Evolutionary conservation across 1,140 invertebrate species (phyloP), one percentile per base, ranked within the genome.

Genomic region (Doryteuthis pealeii): DNA sequence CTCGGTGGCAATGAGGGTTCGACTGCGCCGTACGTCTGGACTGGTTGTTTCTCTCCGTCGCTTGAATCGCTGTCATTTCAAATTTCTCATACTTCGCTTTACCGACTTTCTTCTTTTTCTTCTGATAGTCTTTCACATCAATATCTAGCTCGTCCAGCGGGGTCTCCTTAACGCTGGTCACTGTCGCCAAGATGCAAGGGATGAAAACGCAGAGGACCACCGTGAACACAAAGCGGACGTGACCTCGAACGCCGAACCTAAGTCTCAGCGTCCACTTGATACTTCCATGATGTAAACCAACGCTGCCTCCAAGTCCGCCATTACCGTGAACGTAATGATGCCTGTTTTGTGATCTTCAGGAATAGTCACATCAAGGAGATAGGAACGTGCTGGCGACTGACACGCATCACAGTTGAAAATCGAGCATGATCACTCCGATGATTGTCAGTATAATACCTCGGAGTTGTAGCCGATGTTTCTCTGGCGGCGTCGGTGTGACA

Each of bases 321-420:
- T 97, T 74, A 98, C 92, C 0, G 96, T 98, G 81, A 99, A 98
- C 1, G 95, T 97, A 77, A 95, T 97, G 1, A 99, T 88, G 0
- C 97, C 96, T 79, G 91, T 91, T 0, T 95, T 93, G 84, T 98
- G 96, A 85, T 98, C 96, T 89, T 96, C 95, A 92, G 95, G 93
- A 77, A 96, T 87, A 58, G 94, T 96, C 22, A 98, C 93, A 84
- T 98, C 97, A 14, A 98, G 90, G 0, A 99, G 90, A 89, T 96
- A 98, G 49, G 96, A 94, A 78, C 96, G 90, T 0, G 95, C 91
- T 0, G 97, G 96, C 84, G 95, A 96, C 87, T 98, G 96, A 81
- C 96, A 98, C 40, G 96, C 95, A 85, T 98, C 96, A 1, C 96
- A 96, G 86, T 97, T 95, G 87, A 98, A 98, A n/a, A 87, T 99